Evolutionary conservation across 2,113 vertebrate genomes (phyloP), one percentile per base, ranked within the genome.

Genomic region (Baryphthengus martii): DNA sequence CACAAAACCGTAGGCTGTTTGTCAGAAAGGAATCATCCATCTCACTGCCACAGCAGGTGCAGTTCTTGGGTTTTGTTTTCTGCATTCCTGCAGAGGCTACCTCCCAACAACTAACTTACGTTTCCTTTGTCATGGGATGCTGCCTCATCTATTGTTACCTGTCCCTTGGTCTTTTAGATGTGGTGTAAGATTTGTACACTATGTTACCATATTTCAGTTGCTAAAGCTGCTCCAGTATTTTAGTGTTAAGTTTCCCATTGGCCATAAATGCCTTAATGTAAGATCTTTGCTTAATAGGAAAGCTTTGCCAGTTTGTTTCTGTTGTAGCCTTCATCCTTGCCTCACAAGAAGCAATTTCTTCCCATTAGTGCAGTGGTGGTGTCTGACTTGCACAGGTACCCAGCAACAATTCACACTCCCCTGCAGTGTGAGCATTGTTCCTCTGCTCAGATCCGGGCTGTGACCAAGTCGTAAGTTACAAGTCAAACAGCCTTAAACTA

Each of bases 361-460:
- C 45, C 25, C 21, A 16, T 11, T 52, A 50, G 15, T 35, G 23
- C 8, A 35, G n/a, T 4, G 5, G 13, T 47, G 10, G 40, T 23
- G 15, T 70, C 37, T 8, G 7, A 8, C 25, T 39, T 21, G 17
- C 35, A 47, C 26, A 87, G 18, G 20, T 28, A 81, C 23, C 33
- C 62, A 63, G 24, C 53, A 90, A 42, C 45, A 37, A 21, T 35
- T 52, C 26, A 28, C 9, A 10, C 23, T 42, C 7, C 2, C 8
- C 6, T 0, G 0, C 1, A 1, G 7, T 5, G 3, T 70, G 25
- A 85, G 11, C 18, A 10, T 17, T 65, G 12, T 49, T 73, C 44
- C 7, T 39, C 37, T 58, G 10, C n/a, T 66, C 39, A 66, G n/a
- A 20, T 47, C 62, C 71, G 37, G 8, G 44, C 35, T 84, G 17